A percentile compares a stretch with the other conserved stretches of the same genome.
phyloP scores from a whole-genome alignment of 2,888 invertebrate species.

The Nasonovia ribisnigri region DNA sequence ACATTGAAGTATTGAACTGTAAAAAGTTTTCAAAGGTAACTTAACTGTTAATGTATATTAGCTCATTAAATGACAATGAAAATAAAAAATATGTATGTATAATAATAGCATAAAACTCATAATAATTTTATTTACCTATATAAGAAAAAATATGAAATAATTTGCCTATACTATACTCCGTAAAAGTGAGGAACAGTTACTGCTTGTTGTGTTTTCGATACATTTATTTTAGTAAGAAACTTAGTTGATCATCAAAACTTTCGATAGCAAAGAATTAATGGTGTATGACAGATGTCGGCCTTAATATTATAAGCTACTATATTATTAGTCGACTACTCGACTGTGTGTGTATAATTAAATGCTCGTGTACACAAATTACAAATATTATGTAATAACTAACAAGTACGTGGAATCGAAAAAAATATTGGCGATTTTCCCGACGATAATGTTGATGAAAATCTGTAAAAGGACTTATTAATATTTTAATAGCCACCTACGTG shows the following conservation, averaged over 20 bases:
- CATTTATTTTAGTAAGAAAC: background rate
- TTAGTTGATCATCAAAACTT: background rate
- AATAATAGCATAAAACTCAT: background rate
- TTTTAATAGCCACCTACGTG: conserved; percentile 27
- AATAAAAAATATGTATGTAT: background rate
- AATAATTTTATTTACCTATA: background rate
- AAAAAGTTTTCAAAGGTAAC: background rate
- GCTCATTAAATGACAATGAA: background rate
- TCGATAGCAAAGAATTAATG: background rate
- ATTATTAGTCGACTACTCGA: background rate
- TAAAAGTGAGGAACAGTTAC: background rate
- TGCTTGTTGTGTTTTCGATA: background rate
- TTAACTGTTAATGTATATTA: background rate
- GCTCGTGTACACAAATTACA: background rate
- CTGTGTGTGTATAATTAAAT: background rate
- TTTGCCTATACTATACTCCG: conserved; percentile 16
- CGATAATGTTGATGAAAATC: conserved; percentile 38
- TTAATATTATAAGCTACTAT: background rate
- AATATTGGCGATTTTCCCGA: conserved; percentile 37
- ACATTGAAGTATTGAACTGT: background rate
- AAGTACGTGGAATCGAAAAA: background rate
- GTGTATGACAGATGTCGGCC: background rate
- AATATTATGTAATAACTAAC: background rate
- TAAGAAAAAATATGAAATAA: background rate
- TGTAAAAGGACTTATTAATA: background rate